These are phyloP conservation scores for Drosophila birchii DNA, from an alignment of 2,888 invertebrate species.

Conservation along the genomic window DNA sequence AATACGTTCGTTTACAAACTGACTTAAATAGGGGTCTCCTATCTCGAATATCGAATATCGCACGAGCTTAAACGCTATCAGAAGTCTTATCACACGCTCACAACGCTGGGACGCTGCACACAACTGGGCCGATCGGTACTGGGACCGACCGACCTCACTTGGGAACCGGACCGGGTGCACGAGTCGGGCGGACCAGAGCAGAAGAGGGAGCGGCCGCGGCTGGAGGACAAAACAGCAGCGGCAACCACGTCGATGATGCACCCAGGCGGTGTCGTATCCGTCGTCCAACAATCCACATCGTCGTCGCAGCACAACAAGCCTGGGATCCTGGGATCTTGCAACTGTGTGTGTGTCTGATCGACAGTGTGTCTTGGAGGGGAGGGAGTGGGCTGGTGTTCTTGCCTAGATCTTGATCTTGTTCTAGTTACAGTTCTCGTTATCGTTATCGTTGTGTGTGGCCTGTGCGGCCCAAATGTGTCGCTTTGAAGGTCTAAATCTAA, in stretches of 20 bases:
- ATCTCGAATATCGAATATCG: constrained; percentile 51
- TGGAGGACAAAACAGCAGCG: constrained; percentile 78
- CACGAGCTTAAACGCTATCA: constrained; percentile 68
- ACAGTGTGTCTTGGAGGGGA: constrained; percentile 21
- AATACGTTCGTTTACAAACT: constrained; percentile 79
- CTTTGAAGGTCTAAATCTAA: constrained; percentile 57
- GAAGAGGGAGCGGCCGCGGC: constrained; percentile 76
- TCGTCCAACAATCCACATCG: constrained; percentile 29
- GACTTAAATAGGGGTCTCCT: constrained; percentile 70
- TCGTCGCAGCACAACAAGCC: constrained; percentile 25
- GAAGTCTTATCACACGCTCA: constrained; percentile 78
- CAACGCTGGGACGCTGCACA: constrained; percentile 53
- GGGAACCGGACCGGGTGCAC: constrained; percentile 71
- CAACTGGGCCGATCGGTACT: constrained; percentile 30
- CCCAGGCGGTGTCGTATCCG: constrained; percentile 40
- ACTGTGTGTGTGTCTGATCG: constrained; percentile 48
- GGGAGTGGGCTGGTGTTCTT: constrained; percentile 34
- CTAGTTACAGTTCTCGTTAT: constrained; percentile 38
- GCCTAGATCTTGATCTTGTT: constrained; percentile 27
- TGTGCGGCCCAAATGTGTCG: constrained; percentile 52
- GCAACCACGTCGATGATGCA: constrained; percentile 68
- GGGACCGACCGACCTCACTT: constrained; percentile 22
- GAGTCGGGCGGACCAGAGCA: constrained; percentile 77
- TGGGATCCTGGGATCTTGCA: constrained; percentile 28
- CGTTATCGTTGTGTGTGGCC: constrained; percentile 47